Evolutionary conservation across 2,113 vertebrate species (phyloP).

Genomic region (Naja naja): DNA sequence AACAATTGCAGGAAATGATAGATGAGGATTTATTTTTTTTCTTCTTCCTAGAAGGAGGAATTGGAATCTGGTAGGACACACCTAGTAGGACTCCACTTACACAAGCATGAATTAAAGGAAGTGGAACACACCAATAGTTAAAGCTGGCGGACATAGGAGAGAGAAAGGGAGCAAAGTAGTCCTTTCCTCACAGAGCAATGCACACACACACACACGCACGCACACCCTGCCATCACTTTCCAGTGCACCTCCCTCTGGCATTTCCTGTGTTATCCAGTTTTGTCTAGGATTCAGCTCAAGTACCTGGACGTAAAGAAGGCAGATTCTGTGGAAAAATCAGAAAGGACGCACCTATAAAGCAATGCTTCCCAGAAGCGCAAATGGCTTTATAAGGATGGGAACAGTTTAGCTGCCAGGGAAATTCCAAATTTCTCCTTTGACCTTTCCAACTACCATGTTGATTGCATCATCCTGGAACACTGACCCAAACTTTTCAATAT

Average conservation of each 20-base stretch:
- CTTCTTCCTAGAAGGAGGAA: conserved; percentile 68
- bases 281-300: conserved; percentile 31
- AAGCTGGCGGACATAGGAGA: conserved; percentile 67
- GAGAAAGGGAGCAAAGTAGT: conserved; percentile 57
- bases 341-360: neutral
- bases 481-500: neutral
- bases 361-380: neutral
- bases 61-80: conserved; percentile 64
- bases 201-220: neutral
- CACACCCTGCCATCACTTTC: conserved; percentile 55
- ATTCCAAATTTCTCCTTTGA: neutral
- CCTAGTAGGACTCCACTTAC: conserved; percentile 65
- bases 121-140: conserved; percentile 58
- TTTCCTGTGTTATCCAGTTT: conserved; percentile 65
- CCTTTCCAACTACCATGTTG: neutral
- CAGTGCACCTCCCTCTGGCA: conserved; percentile 69
- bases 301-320: neutral
- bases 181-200: conserved; percentile 68
- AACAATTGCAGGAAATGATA: conserved; percentile 83
- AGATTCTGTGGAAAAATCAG: neutral
- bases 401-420: neutral
- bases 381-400: neutral
- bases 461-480: neutral
- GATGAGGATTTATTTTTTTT: conserved; percentile 55
- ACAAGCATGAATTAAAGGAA: conserved; percentile 75